These are phyloP conservation scores for Blastobasis adustella DNA, from an alignment of 2,888 invertebrate genomes.

Conservation along the genomic window DNA sequence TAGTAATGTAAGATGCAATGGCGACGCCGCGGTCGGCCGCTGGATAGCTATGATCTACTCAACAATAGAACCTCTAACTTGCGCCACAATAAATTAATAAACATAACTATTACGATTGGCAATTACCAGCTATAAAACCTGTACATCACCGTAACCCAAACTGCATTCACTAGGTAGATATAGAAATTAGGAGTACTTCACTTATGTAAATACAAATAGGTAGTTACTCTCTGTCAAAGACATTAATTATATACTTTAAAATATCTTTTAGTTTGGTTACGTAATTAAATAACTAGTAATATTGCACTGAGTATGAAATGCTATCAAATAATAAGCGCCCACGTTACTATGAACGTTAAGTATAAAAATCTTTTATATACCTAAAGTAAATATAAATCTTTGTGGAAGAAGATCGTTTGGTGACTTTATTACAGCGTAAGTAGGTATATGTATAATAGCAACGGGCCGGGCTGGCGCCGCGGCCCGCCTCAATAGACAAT, in stretches of 20 bases:
- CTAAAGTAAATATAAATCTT: conserved; percentile 72
- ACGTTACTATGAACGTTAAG: conserved; percentile 55
- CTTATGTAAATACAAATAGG: conserved; percentile 71
- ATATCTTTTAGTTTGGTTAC: conserved; percentile 77
- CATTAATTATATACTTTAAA: conserved; percentile 67
- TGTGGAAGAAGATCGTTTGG: conserved; percentile 65
- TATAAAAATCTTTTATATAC: conserved; percentile 62
- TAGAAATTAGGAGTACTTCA: conserved; percentile 60
- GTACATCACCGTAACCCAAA: conserved; percentile 73
- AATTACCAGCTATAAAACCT: conserved; percentile 74
- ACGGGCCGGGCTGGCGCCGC: too few species aligned
- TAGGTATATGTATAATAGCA: conserved; percentile 15
- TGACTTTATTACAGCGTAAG: conserved; percentile 39
- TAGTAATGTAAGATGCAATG: conserved; percentile 37
- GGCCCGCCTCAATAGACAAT: conserved; percentile 63
- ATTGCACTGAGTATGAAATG: conserved; percentile 77
- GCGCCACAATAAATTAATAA: conserved; percentile 73
- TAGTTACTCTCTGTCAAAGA: conserved; percentile 68
- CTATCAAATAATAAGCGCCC: conserved; percentile 75
- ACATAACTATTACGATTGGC: conserved; percentile 73
- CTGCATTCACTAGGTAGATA: conserved; percentile 57
- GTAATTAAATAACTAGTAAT: conserved; percentile 77
- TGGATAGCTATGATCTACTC: conserved; percentile 73
- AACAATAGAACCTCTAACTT: conserved; percentile 62
- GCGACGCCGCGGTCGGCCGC: conserved; percentile 30